Evolutionary conservation across 2,113 vertebrate species (phyloP).

Genomic region (Podarcis muralis): DNA sequence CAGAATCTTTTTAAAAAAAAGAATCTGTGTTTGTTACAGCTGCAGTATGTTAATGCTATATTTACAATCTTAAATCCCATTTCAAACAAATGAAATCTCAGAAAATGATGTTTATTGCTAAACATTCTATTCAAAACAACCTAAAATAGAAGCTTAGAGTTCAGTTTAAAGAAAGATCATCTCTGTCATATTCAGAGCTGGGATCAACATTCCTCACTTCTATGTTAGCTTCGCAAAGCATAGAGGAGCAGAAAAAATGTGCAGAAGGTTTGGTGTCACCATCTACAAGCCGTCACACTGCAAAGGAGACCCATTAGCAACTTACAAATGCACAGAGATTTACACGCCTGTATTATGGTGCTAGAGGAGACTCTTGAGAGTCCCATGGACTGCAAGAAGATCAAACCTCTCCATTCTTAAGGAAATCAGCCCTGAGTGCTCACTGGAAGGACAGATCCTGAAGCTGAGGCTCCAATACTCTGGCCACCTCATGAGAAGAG

Average conservation of each 20-base stretch:
- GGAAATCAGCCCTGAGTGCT: too few relatives aligned
- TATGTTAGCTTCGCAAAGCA: background rate
- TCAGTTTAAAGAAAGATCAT: background rate
- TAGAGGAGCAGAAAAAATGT: background rate
- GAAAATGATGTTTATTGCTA: background rate
- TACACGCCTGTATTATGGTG: too few relatives aligned
- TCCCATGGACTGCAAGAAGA: too few relatives aligned
- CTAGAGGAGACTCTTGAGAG: too few relatives aligned
- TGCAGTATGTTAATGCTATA: constrained; percentile 20
- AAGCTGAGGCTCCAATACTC: too few relatives aligned
- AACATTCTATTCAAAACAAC: background rate
- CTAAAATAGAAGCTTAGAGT: background rate
- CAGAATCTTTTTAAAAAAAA: background rate
- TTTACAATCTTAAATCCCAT: constrained; percentile 20
- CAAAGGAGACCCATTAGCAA: background rate
- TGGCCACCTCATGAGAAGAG: too few relatives aligned
- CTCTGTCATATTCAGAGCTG: background rate
- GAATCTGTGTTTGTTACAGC: constrained; percentile 6
- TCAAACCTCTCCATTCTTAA: too few relatives aligned
- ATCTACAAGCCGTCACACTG: background rate
- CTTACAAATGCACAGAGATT: too few relatives aligned
- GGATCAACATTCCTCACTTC: background rate
- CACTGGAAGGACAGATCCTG: too few relatives aligned
- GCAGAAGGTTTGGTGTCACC: background rate
- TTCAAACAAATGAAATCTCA: background rate